These are phyloP conservation scores for Microtus richardsoni DNA, from an alignment of 2,113 vertebrate species.

Conservation along the genomic window DNA sequence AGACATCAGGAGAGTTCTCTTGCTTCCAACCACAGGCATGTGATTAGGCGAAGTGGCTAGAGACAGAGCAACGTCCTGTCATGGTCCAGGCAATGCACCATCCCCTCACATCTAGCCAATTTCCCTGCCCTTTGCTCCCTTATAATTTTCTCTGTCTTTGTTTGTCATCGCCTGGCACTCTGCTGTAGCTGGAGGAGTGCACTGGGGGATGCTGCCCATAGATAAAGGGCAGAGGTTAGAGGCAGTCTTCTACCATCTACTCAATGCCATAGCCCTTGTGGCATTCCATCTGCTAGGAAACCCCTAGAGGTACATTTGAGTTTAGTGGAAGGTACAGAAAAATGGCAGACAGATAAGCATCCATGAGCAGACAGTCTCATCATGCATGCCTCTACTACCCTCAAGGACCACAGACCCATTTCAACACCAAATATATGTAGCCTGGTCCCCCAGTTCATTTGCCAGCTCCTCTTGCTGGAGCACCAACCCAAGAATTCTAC, in stretches of 20 bases:
- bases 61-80: not conserved
- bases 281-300: not conserved
- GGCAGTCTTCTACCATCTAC: not conserved
- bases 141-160: too few species aligned
- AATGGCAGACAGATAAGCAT: too few species aligned
- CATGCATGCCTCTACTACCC: not conserved
- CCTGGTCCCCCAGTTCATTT: too few species aligned
- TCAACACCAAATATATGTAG: accelerated
- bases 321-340: not conserved
- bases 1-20: not conserved
- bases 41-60: not conserved
- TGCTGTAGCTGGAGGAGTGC: not conserved
- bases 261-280: not conserved
- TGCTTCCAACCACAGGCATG: not conserved
- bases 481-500: accelerated
- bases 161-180: not conserved
- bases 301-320: not conserved
- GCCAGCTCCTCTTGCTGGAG: accelerated
- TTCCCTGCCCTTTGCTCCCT: too few species aligned
- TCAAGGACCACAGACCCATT: too few species aligned
- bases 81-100: too few species aligned
- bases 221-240: not conserved
- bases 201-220: too few species aligned
- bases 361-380: not conserved
- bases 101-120: not conserved